Evolutionary conservation across 1,140 invertebrate genomes (phyloP).

Genomic region (Rhynchophorus ferrugineus): DNA sequence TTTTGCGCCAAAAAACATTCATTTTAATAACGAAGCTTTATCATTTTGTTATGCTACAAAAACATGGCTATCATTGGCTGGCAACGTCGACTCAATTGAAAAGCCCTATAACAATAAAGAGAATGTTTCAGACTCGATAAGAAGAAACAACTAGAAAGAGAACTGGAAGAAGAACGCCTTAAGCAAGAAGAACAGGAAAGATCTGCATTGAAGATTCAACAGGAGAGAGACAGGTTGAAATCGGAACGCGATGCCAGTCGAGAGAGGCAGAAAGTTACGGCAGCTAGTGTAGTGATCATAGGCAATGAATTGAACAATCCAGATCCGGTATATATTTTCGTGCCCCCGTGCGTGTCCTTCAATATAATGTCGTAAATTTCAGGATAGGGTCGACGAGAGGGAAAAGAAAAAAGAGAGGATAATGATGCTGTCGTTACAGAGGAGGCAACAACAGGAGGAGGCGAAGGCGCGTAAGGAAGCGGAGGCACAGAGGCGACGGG

Average conservation of each 20-base stretch:
- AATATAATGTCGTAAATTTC: too few species aligned
- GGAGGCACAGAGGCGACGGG: slow-evolving; percentile 68
- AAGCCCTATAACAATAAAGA: too few species aligned
- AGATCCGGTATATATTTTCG: slow-evolving; percentile 57
- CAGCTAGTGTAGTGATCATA: slow-evolving; percentile 58
- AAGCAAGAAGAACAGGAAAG: slow-evolving; percentile 40
- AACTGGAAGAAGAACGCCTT: slow-evolving; percentile 39
- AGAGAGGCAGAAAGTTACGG: slow-evolving; percentile 42
- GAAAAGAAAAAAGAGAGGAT: slow-evolving; percentile 84
- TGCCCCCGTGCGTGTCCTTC: too few species aligned
- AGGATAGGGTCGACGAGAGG: slow-evolving; percentile 80
- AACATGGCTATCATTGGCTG: too few species aligned
- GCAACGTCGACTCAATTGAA: too few species aligned
- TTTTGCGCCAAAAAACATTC: too few species aligned
- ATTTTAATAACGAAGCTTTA: slow-evolving; percentile 1
- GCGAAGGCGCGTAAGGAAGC: slow-evolving; percentile 74
- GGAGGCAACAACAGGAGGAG: slow-evolving; percentile 84
- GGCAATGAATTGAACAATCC: slow-evolving; percentile 56
- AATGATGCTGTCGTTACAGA: slow-evolving; percentile 75
- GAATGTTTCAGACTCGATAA: slow-evolving; percentile 24
- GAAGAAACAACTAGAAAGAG: slow-evolving; percentile 25
- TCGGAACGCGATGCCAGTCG: slow-evolving; percentile 45
- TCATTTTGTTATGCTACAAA: neutral
- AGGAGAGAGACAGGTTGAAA: slow-evolving; percentile 40
- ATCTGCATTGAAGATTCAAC: slow-evolving; percentile 39